Evolutionary conservation across 2,888 invertebrate genomes (phyloP).

Genomic region (Platynereis dumerilii): DNA sequence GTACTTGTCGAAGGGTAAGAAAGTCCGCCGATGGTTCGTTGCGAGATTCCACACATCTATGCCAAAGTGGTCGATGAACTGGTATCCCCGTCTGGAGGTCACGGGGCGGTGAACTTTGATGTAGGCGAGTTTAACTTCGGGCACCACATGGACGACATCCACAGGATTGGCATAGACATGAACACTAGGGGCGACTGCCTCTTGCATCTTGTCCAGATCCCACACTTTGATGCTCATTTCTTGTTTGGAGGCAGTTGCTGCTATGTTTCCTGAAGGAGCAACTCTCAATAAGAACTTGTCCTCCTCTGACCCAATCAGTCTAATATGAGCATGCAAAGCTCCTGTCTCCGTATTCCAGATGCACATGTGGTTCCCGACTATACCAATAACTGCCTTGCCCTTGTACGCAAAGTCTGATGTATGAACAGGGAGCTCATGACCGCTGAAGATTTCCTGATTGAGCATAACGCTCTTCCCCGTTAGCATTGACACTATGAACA

Average conservation of each 20-base stretch:
- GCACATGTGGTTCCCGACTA: slow-evolving; percentile 12
- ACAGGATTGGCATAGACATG: slow-evolving; percentile 36
- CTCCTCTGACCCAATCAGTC: slow-evolving; percentile 16
- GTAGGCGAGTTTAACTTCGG: slow-evolving; percentile 29
- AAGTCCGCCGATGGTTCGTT: slow-evolving; percentile 29
- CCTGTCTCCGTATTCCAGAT: slow-evolving; percentile 17
- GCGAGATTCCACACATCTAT: slow-evolving; percentile 43
- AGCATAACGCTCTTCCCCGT: slow-evolving; percentile 14
- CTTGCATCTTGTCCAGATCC: slow-evolving; percentile 35
- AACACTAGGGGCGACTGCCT: slow-evolving; percentile 6
- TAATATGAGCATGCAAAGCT: slow-evolving; percentile 11
- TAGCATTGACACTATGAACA: slow-evolving; percentile 30
- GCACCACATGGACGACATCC: slow-evolving; percentile 30
- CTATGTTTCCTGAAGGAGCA: slow-evolving; percentile 26
- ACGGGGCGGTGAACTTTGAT: slow-evolving; percentile 35
- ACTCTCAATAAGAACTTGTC: slow-evolving; percentile 32
- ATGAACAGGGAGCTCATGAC: slow-evolving; percentile 8
- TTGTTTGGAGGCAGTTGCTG: slow-evolving; percentile 34
- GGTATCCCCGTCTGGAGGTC: slow-evolving; percentile 41
- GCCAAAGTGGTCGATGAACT: slow-evolving; percentile 46
- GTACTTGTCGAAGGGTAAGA: slow-evolving; percentile 37
- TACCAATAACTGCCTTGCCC: slow-evolving; percentile 26
- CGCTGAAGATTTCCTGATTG: slow-evolving; percentile 8
- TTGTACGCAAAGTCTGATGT: slow-evolving; percentile 29
- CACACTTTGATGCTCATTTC: slow-evolving; percentile 40